Percentiles rank a stretch among this genome's conserved stretches.
phyloP scores from a whole-genome alignment of 2,888 invertebrate genomes.

The Scaptomyza tumidula region DNA sequence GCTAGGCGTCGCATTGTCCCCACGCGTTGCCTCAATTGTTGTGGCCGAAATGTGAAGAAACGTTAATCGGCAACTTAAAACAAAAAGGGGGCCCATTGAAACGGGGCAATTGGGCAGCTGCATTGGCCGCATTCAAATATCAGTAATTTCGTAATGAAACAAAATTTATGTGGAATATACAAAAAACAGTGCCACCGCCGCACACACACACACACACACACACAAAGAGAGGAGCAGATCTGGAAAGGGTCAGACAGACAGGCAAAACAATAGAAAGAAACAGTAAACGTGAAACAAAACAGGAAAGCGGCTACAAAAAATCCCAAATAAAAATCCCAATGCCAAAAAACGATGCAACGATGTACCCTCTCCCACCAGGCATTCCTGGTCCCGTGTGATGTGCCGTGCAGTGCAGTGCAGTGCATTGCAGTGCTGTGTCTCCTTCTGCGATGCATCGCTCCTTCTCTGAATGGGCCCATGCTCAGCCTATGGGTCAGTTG shows the following conservation, averaged over 20 bases:
- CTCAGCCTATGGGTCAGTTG: slow-evolving; percentile 40
- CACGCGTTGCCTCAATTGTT: slow-evolving; percentile 8
- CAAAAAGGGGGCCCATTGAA: slow-evolving; percentile 9
- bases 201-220: not conserved
- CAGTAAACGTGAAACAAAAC: slow-evolving; percentile 41
- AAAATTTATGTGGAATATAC: slow-evolving; percentile 64
- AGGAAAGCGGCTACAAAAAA: slow-evolving; percentile 27
- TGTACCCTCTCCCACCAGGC: not conserved
- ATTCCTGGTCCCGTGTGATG: not conserved
- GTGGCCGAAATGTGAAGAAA: slow-evolving; percentile 32
- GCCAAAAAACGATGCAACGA: slow-evolving; percentile 31
- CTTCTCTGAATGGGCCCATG: not conserved
- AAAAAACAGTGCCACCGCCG: slow-evolving; percentile 32
- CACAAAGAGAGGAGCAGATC: not conserved
- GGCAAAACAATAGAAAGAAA: slow-evolving; percentile 38
- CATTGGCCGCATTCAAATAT: slow-evolving; percentile 48
- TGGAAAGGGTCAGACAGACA: slow-evolving; percentile 75
- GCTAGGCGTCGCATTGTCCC: slow-evolving; percentile 35
- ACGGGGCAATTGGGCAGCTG: not conserved
- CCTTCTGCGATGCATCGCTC: not conserved
- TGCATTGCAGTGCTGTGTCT: not conserved
- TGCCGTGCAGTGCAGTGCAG: not conserved
- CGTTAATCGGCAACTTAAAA: slow-evolving; percentile 58
- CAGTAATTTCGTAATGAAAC: slow-evolving; percentile 72
- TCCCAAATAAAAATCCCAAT: slow-evolving; percentile 14